phyloP scores from a whole-genome alignment of 2,113 vertebrate species.

The Pygoscelis antarcticus region DNA sequence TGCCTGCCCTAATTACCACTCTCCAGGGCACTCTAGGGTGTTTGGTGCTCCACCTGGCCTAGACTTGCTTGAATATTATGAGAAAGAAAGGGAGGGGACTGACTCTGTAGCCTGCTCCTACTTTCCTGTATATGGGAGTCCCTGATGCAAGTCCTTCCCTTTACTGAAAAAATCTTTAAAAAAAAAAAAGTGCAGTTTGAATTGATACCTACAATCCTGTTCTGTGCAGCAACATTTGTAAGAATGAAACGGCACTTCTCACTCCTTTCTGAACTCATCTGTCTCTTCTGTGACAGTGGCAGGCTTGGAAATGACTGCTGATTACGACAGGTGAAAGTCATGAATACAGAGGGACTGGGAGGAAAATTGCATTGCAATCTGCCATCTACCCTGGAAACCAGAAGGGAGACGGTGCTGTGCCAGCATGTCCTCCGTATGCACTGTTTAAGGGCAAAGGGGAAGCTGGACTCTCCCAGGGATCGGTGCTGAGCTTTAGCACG shows the following conservation, averaged over 20 bases:
- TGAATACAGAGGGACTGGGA: background rate
- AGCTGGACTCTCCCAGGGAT: background rate
- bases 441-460: background rate
- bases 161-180: background rate
- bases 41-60: background rate
- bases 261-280: background rate
- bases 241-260: background rate
- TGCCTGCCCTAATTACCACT: background rate
- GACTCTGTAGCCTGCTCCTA: background rate
- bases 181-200: background rate
- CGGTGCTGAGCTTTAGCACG: background rate
- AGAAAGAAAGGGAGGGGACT: background rate
- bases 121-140: background rate
- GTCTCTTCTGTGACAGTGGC: background rate
- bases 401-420: background rate
- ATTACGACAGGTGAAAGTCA: background rate
- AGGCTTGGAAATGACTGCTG: background rate
- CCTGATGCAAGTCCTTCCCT: background rate
- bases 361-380: slow-evolving; percentile 19
- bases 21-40: background rate
- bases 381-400: background rate
- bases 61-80: background rate
- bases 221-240: background rate
- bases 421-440: background rate
- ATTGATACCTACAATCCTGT: background rate